Evolutionary conservation across 1,140 invertebrate species (phyloP).

Genomic region (Papilio aristodemus): DNA sequence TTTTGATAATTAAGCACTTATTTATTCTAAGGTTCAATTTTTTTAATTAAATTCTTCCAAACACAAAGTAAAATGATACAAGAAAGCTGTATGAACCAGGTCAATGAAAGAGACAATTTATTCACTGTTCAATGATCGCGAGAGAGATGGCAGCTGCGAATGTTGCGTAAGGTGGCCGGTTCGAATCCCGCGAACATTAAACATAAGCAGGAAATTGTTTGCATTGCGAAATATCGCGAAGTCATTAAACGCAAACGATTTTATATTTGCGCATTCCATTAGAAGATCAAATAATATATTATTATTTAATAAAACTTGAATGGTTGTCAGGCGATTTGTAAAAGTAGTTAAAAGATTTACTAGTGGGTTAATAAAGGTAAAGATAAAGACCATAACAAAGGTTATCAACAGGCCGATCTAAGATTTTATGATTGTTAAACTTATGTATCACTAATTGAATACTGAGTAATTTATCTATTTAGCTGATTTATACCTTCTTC

Average conservation of each 20-base stretch:
- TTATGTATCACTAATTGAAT: background rate
- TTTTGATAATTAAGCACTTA: background rate
- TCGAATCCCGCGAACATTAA: slow-evolving; percentile 42
- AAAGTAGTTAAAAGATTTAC: background rate
- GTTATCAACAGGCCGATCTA: background rate
- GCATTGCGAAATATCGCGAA: slow-evolving; percentile 36
- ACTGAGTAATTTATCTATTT: too few species aligned
- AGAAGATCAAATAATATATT: slow-evolving; percentile 14
- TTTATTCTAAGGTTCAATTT: background rate
- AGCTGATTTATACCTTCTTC: too few species aligned
- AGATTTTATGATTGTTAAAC: background rate
- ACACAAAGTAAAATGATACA: slow-evolving; percentile 22
- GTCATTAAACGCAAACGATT: slow-evolving; percentile 10
- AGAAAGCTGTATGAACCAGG: slow-evolving; percentile 40
- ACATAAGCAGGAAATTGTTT: slow-evolving; percentile 34
- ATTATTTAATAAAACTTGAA: slow-evolving; percentile 9
- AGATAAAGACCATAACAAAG: background rate
- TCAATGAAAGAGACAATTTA: slow-evolving; percentile 33
- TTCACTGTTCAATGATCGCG: slow-evolving; percentile 24
- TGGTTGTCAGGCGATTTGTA: background rate
- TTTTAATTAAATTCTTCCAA: background rate
- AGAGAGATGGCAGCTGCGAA: slow-evolving; percentile 29
- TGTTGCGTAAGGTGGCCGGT: slow-evolving; percentile 40
- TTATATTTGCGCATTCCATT: slow-evolving; percentile 22
- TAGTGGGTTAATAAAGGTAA: background rate